A percentile compares a stretch with the other conserved stretches of the same genome.
phyloP scores from a whole-genome alignment of 2,888 invertebrate species.

The Drosophila monieri region DNA sequence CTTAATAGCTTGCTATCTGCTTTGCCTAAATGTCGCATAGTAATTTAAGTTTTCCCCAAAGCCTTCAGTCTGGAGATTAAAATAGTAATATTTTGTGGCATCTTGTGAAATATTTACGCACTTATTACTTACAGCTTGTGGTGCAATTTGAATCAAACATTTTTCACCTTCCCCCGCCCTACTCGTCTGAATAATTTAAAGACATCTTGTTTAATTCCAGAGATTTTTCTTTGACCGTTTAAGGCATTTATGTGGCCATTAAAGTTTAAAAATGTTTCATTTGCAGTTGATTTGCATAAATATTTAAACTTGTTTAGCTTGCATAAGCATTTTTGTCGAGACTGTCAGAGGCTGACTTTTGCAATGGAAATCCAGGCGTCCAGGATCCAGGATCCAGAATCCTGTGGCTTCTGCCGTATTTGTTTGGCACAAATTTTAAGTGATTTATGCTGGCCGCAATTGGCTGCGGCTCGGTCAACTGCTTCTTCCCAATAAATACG shows the following conservation, averaged over 20 bases:
- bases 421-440: constrained; percentile 80
- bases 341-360: constrained; percentile 53
- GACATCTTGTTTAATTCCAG: constrained; percentile 15
- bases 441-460: constrained; percentile 76
- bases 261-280: constrained; percentile 39
- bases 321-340: constrained; percentile 25
- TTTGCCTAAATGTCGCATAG: neutral
- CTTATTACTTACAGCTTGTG: constrained; percentile 7
- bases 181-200: constrained; percentile 16
- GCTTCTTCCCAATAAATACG: constrained; percentile 37
- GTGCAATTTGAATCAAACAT: constrained; percentile 1
- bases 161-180: neutral
- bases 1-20: neutral
- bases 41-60: neutral
- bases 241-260: constrained; percentile 31
- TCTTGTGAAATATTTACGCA: neutral
- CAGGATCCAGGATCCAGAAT: constrained; percentile 16
- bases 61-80: neutral
- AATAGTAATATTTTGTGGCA: neutral
- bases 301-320: constrained; percentile 38
- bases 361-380: constrained; percentile 49
- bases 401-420: constrained; percentile 69
- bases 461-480: constrained; percentile 45
- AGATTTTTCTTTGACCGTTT: constrained; percentile 17
- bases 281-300: constrained; percentile 62